Base-by-base conservation (phyloP, 1,140 invertebrate species). In the Hylaeus anthracinus region DNA sequence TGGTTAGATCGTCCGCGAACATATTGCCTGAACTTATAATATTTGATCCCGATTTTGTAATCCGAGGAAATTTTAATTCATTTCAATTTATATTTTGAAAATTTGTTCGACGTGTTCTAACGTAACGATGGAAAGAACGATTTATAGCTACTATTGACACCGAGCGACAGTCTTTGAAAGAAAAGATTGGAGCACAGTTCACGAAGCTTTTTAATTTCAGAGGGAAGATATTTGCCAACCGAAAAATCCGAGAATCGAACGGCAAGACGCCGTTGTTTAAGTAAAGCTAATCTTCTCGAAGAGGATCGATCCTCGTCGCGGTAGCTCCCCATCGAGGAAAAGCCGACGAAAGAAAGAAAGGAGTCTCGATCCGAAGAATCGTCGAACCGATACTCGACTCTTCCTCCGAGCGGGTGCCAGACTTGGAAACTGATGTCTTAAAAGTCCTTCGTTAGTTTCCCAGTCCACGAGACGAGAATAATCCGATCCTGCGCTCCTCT, bases 381-480 rank as follows among this genome's bases (percentile, higher is more conserved):
- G 82, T 80, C 64, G 63, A 43, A 74, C 56, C 48, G 81, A 79
- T 79, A 74, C 75, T 77, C 65, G 79, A 74, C 60, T 86, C 72
- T 74, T 82, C 69, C 75, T 80, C 67, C 55, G 43, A 39, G 43
- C 51, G 72, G 70, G 63, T 64, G 78, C 61, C 79, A 74, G 85
- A 73, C 65, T 81, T 73, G 83, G 84, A 75, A 83, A 83, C 75
- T 66, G 84, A 86, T 75, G 85, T 83, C 80, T 86, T 86, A 86
- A 86, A 86, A 86, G 87, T 89, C 86, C 86, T 89, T 89, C 87
- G 86, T 89, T 89, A 89, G 86, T 88, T 88, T 83, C 82, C 72
- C 82, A 66, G 72, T 61, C 56, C 63, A 84, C 75, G 79, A 84
- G 82, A 84, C 72, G 84, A 78, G 75, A 84, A 88, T 89, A 88